Base-by-base conservation (phyloP, 2,888 invertebrate species). In the Hydroisotoma schaefferi region DNA sequence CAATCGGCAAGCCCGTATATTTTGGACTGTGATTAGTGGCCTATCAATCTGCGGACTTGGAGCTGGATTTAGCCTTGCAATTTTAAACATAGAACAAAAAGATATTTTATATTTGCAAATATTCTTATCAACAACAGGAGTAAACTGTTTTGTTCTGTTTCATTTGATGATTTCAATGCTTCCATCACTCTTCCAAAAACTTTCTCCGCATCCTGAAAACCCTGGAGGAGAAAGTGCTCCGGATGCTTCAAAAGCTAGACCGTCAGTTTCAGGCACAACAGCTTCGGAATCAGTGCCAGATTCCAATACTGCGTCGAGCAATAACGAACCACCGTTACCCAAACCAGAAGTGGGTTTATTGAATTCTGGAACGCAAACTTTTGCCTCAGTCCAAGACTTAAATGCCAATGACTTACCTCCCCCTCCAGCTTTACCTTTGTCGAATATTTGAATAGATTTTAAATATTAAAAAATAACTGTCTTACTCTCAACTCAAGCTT, bases 51-150 rank as follows among this genome's bases (percentile, higher is more conserved):
- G 12, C 15, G 49, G 49, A 49, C 28, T 27, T 8, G 28, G 4
- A 8, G 15, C 28, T 5, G 28, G 27, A 10, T 49, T 49, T 49
- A 20, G 27, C 26, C 18, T 49, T 12, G 26, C n/a, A n/a, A n/a
- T 18, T 18, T 25, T 49, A 5, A 49, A 49, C 5, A 27, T 12
- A 4, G 10, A 27, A 15, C n/a, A 27, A 12, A 27, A 20, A 25
- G 28, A 49, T 18, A 27, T 49, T 6, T 5, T 49, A 15, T 49
- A 49, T 18, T 25, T 49, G 3, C 49, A 49, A 49, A 20, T 49
- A 6, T 49, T 49, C 18, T 28, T 49, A 15, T 27, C 49, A 12
- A 27, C 28, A 3, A 49, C 49, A 8, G 49, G 49, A 8, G 49
- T 49, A 6, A 28, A 25, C 18, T 27, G n/a, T 12, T 49, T 49